phyloP scores from a whole-genome alignment of 2,113 vertebrate species.

The Zootoca vivipara region DNA sequence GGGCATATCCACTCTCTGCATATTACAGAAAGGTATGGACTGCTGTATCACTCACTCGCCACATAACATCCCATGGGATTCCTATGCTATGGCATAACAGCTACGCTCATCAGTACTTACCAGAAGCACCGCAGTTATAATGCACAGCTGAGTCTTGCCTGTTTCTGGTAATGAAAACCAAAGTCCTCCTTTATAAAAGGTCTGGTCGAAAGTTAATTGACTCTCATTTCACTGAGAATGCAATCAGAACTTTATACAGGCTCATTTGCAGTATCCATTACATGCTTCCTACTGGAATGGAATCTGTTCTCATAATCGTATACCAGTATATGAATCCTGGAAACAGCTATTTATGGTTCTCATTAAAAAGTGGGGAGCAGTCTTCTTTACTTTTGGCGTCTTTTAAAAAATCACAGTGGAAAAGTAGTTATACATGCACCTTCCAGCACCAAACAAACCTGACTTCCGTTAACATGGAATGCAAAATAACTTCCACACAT shows the following conservation, averaged over 20 bases:
- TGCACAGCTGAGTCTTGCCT: not conserved
- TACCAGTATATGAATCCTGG: not conserved
- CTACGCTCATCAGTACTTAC: not conserved
- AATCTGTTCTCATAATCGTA: not conserved
- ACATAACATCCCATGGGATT: not conserved
- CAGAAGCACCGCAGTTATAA: rapidly evolving
- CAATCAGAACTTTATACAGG: not conserved
- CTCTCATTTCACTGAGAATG: not conserved
- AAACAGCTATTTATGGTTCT: not conserved
- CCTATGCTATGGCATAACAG: not conserved
- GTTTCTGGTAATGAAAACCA: not conserved
- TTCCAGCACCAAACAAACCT: not conserved
- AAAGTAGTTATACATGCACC: not conserved
- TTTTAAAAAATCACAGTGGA: not conserved
- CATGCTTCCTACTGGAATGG: not conserved
- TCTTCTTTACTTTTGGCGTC: not conserved
- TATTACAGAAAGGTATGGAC: slow-evolving; percentile 56
- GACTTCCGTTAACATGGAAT: not conserved
- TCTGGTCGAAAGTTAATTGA: not conserved
- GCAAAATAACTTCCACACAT: not conserved
- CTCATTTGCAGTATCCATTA: not conserved
- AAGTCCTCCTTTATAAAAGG: not conserved
- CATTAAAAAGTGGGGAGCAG: not conserved
- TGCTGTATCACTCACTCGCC: not conserved
- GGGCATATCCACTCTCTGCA: slow-evolving; percentile 63